Evolutionary conservation across 30 jellyfish, hydroid and myxozoan species (phyloP), one percentile per base, ranked within the genome.

Genomic region (Pelagia noctiluca): DNA sequence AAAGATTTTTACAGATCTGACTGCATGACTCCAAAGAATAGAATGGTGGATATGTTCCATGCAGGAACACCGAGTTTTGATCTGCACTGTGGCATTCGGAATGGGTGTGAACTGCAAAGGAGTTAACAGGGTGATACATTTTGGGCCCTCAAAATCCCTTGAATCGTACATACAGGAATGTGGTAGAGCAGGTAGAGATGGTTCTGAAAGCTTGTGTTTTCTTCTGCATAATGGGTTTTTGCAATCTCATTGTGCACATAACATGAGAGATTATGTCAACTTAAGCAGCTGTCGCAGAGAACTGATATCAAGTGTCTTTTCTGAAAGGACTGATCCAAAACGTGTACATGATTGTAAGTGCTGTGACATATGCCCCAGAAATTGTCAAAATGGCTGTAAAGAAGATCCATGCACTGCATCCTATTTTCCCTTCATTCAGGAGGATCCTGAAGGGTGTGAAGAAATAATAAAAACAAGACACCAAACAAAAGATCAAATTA

Each of bases 151-250:
- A 46, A 25, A 49, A 38, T 28, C 77, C 13, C 23, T 68, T 35
- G 85, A 82, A 48, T 71, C 78, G 13, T 82, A 65, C 67, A 32
- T 82, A 21, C 85, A 82, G 50, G 92, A 82, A 48, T 0, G 82
- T 35, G 92, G 92, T 38, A 66, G 92, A 82, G 78, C 85, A 0
- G 92, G 92, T 46, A 46, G 92, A 12, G 85, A 82, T 33, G 86
- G 86, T 5, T 30, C 29, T 30, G 54, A 21, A 3, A 82, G 92
- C 52, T 18, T 29, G 29, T 65, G 92, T 48, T 42, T 19, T 35
- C 49, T 82, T 24, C 66, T 82, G 65, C 50, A 64, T 35, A 82
- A 82, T 36, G 85, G 92, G 5, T 34, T 65, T 62, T 82, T 68
- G 23, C 26, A 52, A 26, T 26, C 62, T 48, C 84, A 63, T 42